Conservation (phyloP, 1,140 invertebrate species). For the Monomorium pharaonis region DNA sequence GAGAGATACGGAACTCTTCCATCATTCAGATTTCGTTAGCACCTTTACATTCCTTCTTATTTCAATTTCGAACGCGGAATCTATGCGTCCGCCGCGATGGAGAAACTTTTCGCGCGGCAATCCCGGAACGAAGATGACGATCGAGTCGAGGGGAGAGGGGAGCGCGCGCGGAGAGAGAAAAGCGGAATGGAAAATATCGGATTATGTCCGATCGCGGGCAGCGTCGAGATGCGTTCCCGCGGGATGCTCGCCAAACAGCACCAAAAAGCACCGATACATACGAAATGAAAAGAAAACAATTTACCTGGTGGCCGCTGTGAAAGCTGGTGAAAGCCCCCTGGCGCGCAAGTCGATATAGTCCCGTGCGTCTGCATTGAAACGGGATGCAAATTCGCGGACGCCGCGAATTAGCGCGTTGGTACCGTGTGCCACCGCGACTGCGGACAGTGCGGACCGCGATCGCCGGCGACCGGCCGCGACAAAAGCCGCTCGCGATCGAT, state of each 20-base stretch:
- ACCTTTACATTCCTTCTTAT: background rate
- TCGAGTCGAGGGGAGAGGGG: background rate
- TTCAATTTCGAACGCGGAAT: background rate
- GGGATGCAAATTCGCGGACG: conserved; percentile 3
- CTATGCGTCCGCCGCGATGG: background rate
- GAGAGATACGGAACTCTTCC: background rate
- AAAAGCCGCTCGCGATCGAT: conserved; percentile 24
- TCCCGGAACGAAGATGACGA: background rate
- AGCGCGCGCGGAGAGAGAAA: background rate
- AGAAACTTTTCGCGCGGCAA: background rate
- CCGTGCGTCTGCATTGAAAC: background rate
- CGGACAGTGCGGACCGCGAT: background rate
- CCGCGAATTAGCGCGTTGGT: background rate
- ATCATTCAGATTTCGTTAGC: background rate
- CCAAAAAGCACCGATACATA: conserved; percentile 4
- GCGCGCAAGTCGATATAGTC: background rate
- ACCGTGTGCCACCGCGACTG: background rate
- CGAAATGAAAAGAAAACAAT: conserved; percentile 47
- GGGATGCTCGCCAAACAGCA: background rate
- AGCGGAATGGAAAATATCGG: background rate
- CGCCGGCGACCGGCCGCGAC: background rate
- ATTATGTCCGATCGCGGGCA: background rate
- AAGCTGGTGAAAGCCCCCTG: conserved; percentile 3
- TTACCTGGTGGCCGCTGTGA: conserved; percentile 24
- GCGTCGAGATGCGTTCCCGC: background rate